Conservation (phyloP, 1,140 invertebrate species). For the Drosophila pruinosa region DNA sequence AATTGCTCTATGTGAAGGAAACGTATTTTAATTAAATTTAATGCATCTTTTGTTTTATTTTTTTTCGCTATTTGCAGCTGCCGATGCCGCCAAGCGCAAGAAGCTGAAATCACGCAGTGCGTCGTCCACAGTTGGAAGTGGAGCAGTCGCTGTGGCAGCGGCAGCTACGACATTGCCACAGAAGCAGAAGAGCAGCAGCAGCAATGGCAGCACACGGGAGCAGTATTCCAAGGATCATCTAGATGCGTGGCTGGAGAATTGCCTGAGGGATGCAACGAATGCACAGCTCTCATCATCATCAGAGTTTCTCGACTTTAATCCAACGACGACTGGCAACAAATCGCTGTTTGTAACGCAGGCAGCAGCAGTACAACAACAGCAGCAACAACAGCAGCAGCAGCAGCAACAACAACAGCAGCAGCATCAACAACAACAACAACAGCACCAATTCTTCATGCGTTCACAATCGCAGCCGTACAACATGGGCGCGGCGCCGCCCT, state of each 20-base stretch:
- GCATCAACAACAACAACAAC: slow-evolving; percentile 50
- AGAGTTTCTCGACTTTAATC: slow-evolving; percentile 78
- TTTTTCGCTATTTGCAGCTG: slow-evolving; percentile 22
- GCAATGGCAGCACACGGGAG: slow-evolving; percentile 29
- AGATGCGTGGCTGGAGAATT: slow-evolving; percentile 79
- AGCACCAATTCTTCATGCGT: slow-evolving; percentile 60
- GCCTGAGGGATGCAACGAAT: slow-evolving; percentile 74
- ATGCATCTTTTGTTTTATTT: too few species aligned
- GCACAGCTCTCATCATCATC: slow-evolving; percentile 78
- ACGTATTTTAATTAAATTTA: slow-evolving; percentile 1
- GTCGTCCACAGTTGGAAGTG: slow-evolving; percentile 16
- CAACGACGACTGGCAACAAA: slow-evolving; percentile 36
- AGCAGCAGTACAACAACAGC: slow-evolving; percentile 38
- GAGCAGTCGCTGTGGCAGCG: slow-evolving; percentile 6
- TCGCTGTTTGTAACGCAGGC: slow-evolving; percentile 41
- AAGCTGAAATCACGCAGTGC: slow-evolving; percentile 74
- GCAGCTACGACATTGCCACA: slow-evolving; percentile 10
- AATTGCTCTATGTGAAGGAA: neutral
- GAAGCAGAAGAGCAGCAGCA: slow-evolving; percentile 20
- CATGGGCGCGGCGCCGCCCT: slow-evolving; percentile 58
- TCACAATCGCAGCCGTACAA: slow-evolving; percentile 54
- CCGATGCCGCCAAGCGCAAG: slow-evolving; percentile 68
- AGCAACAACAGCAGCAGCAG: slow-evolving; percentile 38
- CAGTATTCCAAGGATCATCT: slow-evolving; percentile 76
- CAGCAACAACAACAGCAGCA: slow-evolving; percentile 41